phyloP scores from a whole-genome alignment of 2,797 vertebrate genomes.

The Sphenodon punctatus region DNA sequence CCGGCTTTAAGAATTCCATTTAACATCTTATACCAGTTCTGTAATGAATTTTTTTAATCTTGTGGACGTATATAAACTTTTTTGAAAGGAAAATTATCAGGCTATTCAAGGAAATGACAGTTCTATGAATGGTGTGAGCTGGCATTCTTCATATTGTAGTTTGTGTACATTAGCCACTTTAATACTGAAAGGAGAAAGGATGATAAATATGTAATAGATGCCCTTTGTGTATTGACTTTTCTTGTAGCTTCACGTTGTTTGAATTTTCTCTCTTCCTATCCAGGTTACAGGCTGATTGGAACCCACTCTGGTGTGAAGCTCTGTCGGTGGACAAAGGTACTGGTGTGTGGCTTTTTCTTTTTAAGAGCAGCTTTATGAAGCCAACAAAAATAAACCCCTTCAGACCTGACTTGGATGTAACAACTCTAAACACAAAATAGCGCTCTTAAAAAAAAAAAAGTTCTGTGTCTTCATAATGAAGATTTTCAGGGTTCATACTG shows the following conservation, averaged over 20 bases:
- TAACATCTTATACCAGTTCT: slow-evolving; percentile 31
- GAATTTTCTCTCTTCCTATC: not conserved
- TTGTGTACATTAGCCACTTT: too few relatives aligned
- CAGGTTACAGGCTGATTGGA: slow-evolving; percentile 94
- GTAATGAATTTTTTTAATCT: slow-evolving; percentile 50
- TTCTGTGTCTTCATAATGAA: too few relatives aligned
- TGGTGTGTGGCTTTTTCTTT: not conserved
- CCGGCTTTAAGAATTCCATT: slow-evolving; percentile 21
- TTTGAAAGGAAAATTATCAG: slow-evolving; percentile 17
- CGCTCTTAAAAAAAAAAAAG: not conserved
- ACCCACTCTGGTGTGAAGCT: slow-evolving; percentile 97
- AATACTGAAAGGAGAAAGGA: too few relatives aligned
- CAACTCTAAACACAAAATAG: not conserved
- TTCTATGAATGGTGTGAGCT: too few relatives aligned
- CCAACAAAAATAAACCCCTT: not conserved
- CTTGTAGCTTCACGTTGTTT: too few relatives aligned
- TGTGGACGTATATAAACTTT: slow-evolving; percentile 13
- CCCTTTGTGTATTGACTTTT: too few relatives aligned
- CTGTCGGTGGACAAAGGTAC: slow-evolving; percentile 97
- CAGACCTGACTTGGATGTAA: not conserved
- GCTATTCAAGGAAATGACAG: slow-evolving; percentile 35
- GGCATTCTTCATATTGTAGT: too few relatives aligned
- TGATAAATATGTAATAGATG: too few relatives aligned
- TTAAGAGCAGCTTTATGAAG: not conserved
- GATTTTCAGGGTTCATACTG: too few relatives aligned